Conservation (phyloP, 1,140 invertebrate species). For the Idris sp. region DNA sequence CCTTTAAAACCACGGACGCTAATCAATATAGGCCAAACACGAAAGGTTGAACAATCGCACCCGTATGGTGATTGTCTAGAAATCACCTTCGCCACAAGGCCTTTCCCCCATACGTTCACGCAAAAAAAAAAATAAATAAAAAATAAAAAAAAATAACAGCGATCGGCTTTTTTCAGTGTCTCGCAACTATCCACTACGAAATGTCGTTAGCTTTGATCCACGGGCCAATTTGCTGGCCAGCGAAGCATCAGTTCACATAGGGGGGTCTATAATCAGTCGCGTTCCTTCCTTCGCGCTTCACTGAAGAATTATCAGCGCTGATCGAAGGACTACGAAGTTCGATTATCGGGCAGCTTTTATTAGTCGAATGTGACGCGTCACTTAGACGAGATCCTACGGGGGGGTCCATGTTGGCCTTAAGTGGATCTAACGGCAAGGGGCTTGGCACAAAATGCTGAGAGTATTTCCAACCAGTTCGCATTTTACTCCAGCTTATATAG, state of each 20-base stretch:
- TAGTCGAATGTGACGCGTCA: conserved; percentile 67
- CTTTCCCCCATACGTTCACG: conserved; percentile 47
- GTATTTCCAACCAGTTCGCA: too few species aligned
- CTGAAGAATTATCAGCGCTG: conserved; percentile 47
- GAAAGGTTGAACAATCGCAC: conserved; percentile 65
- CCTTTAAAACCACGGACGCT: too few species aligned
- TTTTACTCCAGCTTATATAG: too few species aligned
- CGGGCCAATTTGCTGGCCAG: conserved; percentile 27
- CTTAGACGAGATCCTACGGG: too few species aligned
- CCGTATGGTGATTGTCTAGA: conserved; percentile 67
- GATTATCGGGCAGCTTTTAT: conserved; percentile 75
- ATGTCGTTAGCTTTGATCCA: conserved; percentile 33
- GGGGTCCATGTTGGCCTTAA: too few species aligned
- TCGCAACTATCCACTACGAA: too few species aligned
- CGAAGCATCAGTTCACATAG: conserved; percentile 48
- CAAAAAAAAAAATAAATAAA: conserved; percentile 5
- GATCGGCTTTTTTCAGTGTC: conserved; percentile 44
- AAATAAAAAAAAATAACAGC: conserved; percentile 1
- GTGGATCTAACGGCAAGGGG: too few species aligned
- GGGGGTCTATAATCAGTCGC: conserved; percentile 53
- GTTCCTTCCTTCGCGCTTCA: conserved; percentile 53
- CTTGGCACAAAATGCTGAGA: too few species aligned
- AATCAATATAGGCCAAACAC: conserved; percentile 74
- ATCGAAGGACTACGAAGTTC: conserved; percentile 55
- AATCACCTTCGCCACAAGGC: conserved; percentile 71